Evolutionary conservation across 2,113 vertebrate species (phyloP).

Genomic region (Ardeotis arabs): DNA sequence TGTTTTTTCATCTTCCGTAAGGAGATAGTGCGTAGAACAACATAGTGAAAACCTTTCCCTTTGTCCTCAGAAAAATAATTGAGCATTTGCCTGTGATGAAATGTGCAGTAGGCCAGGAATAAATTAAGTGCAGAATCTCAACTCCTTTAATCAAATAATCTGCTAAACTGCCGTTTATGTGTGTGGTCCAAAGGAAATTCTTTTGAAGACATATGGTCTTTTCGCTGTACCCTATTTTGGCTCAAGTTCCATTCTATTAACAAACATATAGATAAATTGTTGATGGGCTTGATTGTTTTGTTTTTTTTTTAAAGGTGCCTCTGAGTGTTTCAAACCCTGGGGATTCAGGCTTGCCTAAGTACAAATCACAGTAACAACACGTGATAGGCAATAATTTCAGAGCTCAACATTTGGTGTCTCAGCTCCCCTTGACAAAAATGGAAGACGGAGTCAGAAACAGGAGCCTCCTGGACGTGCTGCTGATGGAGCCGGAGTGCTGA

Average conservation of each 20-base stretch:
- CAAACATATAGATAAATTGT: neutral
- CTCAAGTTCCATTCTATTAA: constrained; percentile 1
- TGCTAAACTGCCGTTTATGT: neutral
- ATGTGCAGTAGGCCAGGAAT: neutral
- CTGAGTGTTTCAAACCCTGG: neutral
- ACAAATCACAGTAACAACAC: neutral
- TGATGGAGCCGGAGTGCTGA: neutral
- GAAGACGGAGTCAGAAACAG: neutral
- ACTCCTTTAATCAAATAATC: constrained; percentile 24
- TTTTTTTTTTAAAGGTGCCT: neutral
- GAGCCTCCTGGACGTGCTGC: neutral
- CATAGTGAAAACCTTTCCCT: neutral
- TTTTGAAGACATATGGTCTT: neutral
- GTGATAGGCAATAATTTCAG: neutral
- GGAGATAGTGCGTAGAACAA: neutral
- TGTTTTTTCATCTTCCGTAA: neutral
- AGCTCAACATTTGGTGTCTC: neutral
- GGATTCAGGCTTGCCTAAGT: neutral
- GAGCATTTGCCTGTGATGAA: neutral
- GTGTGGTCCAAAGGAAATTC: constrained; percentile 10
- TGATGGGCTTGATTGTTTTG: neutral
- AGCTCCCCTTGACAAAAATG: neutral
- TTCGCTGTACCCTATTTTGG: neutral
- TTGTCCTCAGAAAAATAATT: neutral
- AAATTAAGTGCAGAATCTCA: constrained; percentile 33